These are phyloP conservation scores for Ancistrus triradiatus DNA, from an alignment of 2,113 vertebrate genomes.

Conservation along the genomic window DNA sequence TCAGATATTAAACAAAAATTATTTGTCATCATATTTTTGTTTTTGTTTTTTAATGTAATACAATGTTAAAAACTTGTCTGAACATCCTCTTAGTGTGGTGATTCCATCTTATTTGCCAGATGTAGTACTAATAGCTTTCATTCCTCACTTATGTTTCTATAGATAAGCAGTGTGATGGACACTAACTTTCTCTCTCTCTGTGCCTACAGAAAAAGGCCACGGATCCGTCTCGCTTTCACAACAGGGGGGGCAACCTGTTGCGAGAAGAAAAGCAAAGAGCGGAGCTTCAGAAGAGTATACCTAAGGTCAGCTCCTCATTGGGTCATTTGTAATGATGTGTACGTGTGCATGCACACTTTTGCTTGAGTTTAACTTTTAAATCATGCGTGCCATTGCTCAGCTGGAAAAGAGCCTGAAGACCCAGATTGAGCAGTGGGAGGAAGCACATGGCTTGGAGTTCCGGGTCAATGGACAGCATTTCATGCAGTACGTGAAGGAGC, in stretches of 20 bases:
- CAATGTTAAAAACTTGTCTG: too few species aligned
- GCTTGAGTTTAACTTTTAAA: too few species aligned
- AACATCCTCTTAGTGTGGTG: too few species aligned
- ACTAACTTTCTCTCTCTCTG: background rate
- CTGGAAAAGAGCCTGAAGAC: conserved; percentile 82
- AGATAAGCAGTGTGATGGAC: background rate
- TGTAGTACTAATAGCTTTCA: too few species aligned
- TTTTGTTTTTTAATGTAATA: too few species aligned
- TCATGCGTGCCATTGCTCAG: conserved; percentile 54
- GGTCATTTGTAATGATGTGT: too few species aligned
- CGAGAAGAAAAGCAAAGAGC: conserved; percentile 89
- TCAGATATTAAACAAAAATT: too few species aligned
- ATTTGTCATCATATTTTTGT: too few species aligned
- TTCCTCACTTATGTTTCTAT: too few species aligned
- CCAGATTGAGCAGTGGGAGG: conserved; percentile 78
- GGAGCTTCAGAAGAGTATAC: conserved; percentile 84
- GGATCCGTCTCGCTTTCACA: conserved; percentile 84
- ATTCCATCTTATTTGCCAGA: too few species aligned
- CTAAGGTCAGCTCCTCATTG: conserved; percentile 71
- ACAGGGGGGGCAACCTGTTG: conserved; percentile 88
- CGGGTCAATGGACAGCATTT: conserved; percentile 82
- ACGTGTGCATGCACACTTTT: background rate
- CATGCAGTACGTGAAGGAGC: conserved; percentile 76
- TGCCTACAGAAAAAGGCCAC: conserved; percentile 70
- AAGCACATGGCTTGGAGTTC: conserved; percentile 68